Base-by-base conservation (phyloP, 2,113 vertebrate genomes). In the Cephalopholis sonnerati region DNA sequence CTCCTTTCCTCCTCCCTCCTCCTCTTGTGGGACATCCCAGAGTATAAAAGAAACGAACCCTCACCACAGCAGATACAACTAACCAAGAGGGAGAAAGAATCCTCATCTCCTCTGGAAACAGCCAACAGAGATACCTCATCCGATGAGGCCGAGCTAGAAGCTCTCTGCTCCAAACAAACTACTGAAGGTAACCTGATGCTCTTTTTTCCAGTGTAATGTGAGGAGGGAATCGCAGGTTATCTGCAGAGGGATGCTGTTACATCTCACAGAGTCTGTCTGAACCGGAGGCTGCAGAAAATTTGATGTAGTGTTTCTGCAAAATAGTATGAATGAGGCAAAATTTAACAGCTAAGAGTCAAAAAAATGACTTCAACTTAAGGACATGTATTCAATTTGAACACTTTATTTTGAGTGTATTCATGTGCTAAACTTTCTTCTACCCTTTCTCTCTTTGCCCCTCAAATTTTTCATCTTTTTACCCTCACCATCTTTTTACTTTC, bases 1-100 rank as follows among this genome's bases (percentile, higher is more conserved):
- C 67, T 10, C 63, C 44, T 9, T 50, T 2, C 24, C 39, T 1
- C 20, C 39, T 2, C 54, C 48, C n/a, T 5, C 65, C 63, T 53
- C 39, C 63, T 27, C 67, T 24, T n/a, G 22, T 32, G 81, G 88
- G 84, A 79, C 77, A 79, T 71, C 82, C 74, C 86, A 66, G 70
- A 5, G 83, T 90, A 93, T 94, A 94, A 92, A 94, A 84, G 51
- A 81, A 77, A n/a, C 44, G 20, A 44, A n/a, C 18, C 12, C n/a
- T 67, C 62, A 55, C 18, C 80, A 48, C 57, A 76, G 46, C 13
- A 18, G 77, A 77, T 4, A 79, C 76, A 84, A 69, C 9, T 27
- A 24, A 85, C 17, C 53, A 15, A 39, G 68, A 81, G 27, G 57
- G 61, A 64, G 22, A 63, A 79, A 64, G 64, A 22, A 54, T 70